Evolutionary conservation across 1,140 invertebrate species (phyloP).

Genomic region (Formica selysi): DNA sequence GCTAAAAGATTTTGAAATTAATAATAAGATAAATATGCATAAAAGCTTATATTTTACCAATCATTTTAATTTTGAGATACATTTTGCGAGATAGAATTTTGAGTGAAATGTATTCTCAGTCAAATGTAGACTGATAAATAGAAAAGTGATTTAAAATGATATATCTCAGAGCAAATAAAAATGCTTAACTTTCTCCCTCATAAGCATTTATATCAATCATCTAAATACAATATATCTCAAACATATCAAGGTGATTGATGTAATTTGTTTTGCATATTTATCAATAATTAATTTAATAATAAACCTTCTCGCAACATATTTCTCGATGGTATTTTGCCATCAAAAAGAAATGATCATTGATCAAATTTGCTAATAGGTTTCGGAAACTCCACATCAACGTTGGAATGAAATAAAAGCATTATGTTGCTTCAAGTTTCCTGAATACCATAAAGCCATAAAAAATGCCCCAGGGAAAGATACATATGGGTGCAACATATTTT

Average conservation of each 20-base stretch:
- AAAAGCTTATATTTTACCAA: too few species aligned
- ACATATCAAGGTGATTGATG: too few species aligned
- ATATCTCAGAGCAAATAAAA: too few species aligned
- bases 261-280: too few species aligned
- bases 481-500: conserved; percentile 6
- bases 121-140: too few species aligned
- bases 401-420: conserved; percentile 7
- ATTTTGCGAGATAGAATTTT: too few species aligned
- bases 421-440: conserved; percentile 18
- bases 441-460: not conserved
- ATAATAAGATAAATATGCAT: not conserved
- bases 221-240: too few species aligned
- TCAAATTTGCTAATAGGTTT: not conserved
- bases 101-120: too few species aligned
- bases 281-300: conserved; percentile 19
- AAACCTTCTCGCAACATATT: not conserved
- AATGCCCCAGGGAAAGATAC: not conserved
- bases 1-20: conserved; percentile 17
- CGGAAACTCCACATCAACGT: conserved; percentile 2
- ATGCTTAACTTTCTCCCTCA: too few species aligned
- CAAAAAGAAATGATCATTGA: not conserved
- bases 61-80: too few species aligned
- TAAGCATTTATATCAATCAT: too few species aligned
- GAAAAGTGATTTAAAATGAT: too few species aligned
- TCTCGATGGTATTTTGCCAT: not conserved